Evolutionary conservation across 2,113 vertebrate genomes (phyloP).

Genomic region (Psittacula cyanocephala): DNA sequence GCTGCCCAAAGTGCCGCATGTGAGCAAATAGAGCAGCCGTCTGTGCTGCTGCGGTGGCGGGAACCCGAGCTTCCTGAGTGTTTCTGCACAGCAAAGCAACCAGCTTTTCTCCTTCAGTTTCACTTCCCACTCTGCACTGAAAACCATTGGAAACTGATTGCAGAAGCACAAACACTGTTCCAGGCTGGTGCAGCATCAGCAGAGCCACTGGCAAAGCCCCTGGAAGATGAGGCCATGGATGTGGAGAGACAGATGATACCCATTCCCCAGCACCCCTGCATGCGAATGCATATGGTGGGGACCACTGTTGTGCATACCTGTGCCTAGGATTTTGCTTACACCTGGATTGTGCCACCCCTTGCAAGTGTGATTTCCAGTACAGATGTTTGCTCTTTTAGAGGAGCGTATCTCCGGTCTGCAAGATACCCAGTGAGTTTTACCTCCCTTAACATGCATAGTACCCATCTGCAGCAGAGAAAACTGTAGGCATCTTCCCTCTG

Average conservation of each 20-base stretch:
- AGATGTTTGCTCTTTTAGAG: not conserved
- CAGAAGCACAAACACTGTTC: not conserved
- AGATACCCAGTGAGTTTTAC: not conserved
- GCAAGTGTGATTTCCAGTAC: not conserved
- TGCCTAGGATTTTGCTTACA: not conserved
- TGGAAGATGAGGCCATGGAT: accelerated
- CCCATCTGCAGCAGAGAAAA: not conserved
- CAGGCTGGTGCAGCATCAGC: not conserved
- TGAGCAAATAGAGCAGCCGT: not conserved
- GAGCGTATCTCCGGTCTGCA: not conserved
- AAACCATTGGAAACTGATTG: not conserved
- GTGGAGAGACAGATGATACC: no score
- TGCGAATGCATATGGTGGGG: accelerated
- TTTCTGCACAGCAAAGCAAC: not conserved
- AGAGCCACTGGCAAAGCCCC: not conserved
- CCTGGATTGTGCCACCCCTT: not conserved
- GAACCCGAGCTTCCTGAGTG: accelerated
- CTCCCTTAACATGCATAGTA: not conserved
- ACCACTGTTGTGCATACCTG: accelerated
- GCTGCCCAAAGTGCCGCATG: not conserved
- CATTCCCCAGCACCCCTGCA: accelerated
- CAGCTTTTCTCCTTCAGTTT: slow-evolving; percentile 28
- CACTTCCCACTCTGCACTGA: slow-evolving; percentile 9
- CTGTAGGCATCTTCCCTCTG: not conserved
- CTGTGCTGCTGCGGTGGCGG: not conserved